Evolutionary conservation across 2,888 invertebrate species (phyloP).

Genomic region (Lingula anatina): DNA sequence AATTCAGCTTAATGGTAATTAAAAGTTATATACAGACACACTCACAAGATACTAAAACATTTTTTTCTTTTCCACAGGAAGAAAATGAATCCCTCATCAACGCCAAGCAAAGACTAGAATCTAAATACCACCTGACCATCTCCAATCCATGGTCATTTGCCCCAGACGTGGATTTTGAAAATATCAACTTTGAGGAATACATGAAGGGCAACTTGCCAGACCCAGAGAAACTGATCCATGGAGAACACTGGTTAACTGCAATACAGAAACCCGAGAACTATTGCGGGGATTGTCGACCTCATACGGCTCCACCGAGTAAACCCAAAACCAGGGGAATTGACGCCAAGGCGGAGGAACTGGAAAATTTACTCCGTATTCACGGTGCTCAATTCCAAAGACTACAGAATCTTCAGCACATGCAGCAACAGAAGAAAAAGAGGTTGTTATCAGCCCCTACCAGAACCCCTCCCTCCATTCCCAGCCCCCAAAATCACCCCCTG

Average conservation of each 20-base stretch:
- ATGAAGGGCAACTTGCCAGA: too few species aligned
- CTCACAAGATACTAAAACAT: too few species aligned
- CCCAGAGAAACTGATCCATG: background rate
- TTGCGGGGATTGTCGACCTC: constrained; percentile 21
- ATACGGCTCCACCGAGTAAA: constrained; percentile 4
- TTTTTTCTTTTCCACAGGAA: too few species aligned
- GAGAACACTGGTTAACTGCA: constrained; percentile 13
- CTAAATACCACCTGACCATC: constrained; percentile 14
- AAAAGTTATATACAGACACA: too few species aligned
- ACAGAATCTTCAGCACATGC: background rate
- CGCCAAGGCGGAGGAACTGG: background rate
- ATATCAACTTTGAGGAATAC: constrained; percentile 4
- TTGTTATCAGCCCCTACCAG: constrained; percentile 17
- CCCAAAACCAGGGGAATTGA: background rate
- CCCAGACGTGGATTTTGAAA: constrained; percentile 14
- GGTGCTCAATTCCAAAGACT: background rate
- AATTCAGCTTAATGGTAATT: too few species aligned
- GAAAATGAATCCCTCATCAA: constrained; percentile 13
- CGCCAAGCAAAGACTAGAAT: constrained; percentile 8
- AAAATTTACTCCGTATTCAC: too few species aligned
- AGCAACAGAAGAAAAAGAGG: background rate
- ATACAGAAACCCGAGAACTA: constrained; percentile 22
- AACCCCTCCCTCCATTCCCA: constrained; percentile 43
- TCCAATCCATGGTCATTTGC: constrained; percentile 25
- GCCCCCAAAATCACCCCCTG: constrained; percentile 18